These are phyloP conservation scores for Glyphotaelius pellucidus DNA, from an alignment of 2,888 invertebrate genomes.

Conservation along the genomic window DNA sequence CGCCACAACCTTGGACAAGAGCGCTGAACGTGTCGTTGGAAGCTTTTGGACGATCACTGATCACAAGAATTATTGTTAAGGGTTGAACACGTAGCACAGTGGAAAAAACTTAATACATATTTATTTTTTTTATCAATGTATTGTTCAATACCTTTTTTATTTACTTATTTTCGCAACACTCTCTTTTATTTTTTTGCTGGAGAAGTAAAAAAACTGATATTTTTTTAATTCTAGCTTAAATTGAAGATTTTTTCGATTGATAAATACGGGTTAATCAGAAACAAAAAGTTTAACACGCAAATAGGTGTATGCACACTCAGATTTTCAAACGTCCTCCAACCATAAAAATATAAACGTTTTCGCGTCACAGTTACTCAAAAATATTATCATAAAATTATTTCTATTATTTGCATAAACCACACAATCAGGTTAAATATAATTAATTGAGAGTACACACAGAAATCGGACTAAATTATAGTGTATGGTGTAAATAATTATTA, in stretches of 20 bases:
- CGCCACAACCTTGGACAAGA: constrained; percentile 5
- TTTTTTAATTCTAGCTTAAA: not conserved
- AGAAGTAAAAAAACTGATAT: not conserved
- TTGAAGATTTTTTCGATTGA: no score
- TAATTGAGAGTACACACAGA: not conserved
- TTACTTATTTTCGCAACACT: not conserved
- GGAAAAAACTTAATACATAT: not conserved
- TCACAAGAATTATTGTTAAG: not conserved
- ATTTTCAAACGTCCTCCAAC: no score
- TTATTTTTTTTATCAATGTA: not conserved
- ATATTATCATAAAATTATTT: no score
- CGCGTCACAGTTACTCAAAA: no score
- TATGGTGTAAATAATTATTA: no score
- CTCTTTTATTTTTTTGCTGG: not conserved
- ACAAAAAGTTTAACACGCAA: not conserved
- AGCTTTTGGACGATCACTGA: constrained; percentile 34
- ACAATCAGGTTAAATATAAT: not conserved
- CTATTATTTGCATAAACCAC: no score
- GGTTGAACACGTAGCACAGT: not conserved
- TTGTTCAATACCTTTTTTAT: not conserved
- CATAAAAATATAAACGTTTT: no score
- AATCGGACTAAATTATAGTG: not conserved
- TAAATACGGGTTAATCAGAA: not conserved
- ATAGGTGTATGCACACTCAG: no score
- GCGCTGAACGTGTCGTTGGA: constrained; percentile 31